A percentile compares a stretch with the other conserved stretches of the same genome.
phyloP scores from a whole-genome alignment of 2,113 vertebrate species.

The Larimichthys crocea region DNA sequence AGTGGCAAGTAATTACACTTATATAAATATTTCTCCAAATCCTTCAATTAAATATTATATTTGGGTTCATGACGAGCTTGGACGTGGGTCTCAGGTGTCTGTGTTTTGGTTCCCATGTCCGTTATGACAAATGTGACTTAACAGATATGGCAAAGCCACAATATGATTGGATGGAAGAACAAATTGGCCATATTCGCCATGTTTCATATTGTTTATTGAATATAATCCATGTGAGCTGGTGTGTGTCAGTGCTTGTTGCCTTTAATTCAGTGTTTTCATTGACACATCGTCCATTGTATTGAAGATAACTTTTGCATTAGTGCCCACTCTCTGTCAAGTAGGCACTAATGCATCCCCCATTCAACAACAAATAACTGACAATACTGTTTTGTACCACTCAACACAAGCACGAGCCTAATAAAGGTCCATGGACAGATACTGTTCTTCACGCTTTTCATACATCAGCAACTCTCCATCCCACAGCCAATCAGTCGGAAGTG shows the following conservation, averaged over 20 bases:
- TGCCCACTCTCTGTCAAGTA: conserved; percentile 5
- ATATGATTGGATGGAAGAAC: neutral
- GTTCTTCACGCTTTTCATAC: neutral
- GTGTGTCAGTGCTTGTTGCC: neutral
- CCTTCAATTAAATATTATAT: neutral
- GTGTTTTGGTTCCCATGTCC: neutral
- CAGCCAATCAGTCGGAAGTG: conserved; percentile 38
- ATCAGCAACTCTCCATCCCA: conserved; percentile 21
- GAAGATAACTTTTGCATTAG: neutral
- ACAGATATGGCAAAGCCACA: neutral
- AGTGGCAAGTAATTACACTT: neutral
- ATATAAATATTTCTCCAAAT: neutral
- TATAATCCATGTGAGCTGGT: neutral
- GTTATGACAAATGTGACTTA: neutral
- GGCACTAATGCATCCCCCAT: neutral
- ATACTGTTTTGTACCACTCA: neutral
- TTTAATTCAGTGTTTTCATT: neutral
- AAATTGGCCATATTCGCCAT: neutral
- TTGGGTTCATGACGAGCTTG: neutral
- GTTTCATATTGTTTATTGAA: neutral
- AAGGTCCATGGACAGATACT: neutral
- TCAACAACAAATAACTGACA: neutral
- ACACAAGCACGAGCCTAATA: neutral
- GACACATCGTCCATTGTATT: neutral
- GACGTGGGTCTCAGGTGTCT: neutral